Percentiles rank a stretch among this genome's conserved stretches.
phyloP scores from a whole-genome alignment of 2,888 invertebrate genomes.

The Lepidocyrtinus sp. region DNA sequence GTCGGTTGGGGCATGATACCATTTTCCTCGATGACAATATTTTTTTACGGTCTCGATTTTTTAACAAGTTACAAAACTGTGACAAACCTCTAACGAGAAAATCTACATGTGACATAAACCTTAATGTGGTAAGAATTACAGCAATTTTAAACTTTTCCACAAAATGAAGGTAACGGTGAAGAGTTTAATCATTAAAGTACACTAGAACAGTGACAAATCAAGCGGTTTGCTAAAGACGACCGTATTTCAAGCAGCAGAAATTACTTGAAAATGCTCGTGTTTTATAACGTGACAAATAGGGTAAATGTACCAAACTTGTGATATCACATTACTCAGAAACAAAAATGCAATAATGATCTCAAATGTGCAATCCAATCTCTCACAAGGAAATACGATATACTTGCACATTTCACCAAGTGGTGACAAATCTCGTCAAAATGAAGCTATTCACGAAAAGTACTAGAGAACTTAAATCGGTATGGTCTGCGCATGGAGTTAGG shows the following conservation, averaged over 20 bases:
- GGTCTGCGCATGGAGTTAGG: too few relatives aligned
- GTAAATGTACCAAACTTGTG: neutral
- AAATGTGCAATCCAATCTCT: too few relatives aligned
- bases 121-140: slow-evolving; percentile 9
- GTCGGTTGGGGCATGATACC: neutral
- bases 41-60: neutral
- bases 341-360: too few relatives aligned
- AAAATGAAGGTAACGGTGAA: slow-evolving; percentile 6
- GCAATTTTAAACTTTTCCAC: neutral
- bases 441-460: too few relatives aligned
- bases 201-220: neutral
- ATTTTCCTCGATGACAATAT: neutral
- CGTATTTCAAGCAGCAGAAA: neutral
- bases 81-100: neutral
- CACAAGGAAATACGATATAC: too few relatives aligned
- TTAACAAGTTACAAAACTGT: neutral
- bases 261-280: neutral
- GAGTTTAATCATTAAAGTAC: slow-evolving; percentile 1
- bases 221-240: neutral
- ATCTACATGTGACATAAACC: neutral
- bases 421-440: too few relatives aligned
- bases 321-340: too few relatives aligned
- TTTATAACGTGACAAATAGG: neutral
- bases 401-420: too few relatives aligned
- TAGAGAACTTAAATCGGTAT: too few relatives aligned